Conservation (phyloP, 2,888 invertebrate genomes). For the Drosophila crucigera region DNA sequence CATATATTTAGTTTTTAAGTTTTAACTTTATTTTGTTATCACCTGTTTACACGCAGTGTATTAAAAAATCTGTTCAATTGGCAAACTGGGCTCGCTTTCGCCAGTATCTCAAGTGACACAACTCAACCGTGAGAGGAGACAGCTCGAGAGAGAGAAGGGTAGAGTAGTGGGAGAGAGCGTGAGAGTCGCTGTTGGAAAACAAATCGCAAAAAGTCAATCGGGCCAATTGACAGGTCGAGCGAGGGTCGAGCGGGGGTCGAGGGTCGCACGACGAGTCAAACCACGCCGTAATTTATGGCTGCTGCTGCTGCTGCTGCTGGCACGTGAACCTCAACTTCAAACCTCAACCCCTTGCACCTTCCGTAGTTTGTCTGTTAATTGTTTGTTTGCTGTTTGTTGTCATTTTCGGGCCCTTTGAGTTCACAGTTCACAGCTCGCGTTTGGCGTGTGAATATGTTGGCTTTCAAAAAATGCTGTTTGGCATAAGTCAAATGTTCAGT, state of each 20-base stretch:
- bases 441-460: constrained; percentile 74
- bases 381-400: constrained; percentile 85
- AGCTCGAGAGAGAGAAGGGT: constrained; percentile 17
- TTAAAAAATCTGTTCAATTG: not conserved
- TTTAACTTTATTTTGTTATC: not conserved
- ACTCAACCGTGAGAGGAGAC: constrained; percentile 52
- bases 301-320: constrained; percentile 40
- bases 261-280: constrained; percentile 70
- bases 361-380: constrained; percentile 80
- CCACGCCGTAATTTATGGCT: constrained; percentile 79
- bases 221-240: constrained; percentile 67
- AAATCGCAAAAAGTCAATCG: constrained; percentile 73
- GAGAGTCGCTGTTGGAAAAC: constrained; percentile 34
- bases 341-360: constrained; percentile 46
- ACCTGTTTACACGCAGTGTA: not conserved
- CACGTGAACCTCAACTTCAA: constrained; percentile 69
- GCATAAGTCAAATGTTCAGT: constrained; percentile 65
- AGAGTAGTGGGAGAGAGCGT: constrained; percentile 14
- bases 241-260: constrained; percentile 33
- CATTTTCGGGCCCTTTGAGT: constrained; percentile 75
- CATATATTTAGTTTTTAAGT: accelerated
- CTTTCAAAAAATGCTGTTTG: constrained; percentile 50
- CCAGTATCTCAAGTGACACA: constrained; percentile 66
- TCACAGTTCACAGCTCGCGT: constrained; percentile 38
- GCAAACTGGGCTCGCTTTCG: not conserved